A percentile compares a stretch with the other conserved stretches of the same genome.
Evolutionary conservation across 2,113 vertebrate species (phyloP).

Genomic region (Pteruthius melanotis): DNA sequence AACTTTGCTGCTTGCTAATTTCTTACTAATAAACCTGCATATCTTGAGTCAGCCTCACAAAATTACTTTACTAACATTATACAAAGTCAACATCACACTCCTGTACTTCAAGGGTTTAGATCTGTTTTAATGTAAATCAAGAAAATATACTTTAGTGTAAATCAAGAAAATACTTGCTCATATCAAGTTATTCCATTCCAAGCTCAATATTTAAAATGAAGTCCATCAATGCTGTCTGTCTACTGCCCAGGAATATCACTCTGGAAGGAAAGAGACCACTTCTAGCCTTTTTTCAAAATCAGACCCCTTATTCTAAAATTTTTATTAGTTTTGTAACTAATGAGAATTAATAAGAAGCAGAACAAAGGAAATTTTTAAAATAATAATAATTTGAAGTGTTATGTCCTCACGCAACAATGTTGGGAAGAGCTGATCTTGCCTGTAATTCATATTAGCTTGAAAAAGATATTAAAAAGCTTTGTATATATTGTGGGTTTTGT

Average conservation of each 20-base stretch:
- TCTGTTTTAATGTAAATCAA: not conserved
- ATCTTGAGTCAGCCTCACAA: not conserved
- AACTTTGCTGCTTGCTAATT: not conserved
- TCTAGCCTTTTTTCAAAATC: not conserved
- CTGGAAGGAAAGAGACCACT: not conserved
- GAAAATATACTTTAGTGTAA: not conserved
- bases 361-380: not conserved
- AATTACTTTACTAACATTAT: not conserved
- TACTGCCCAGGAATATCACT: not conserved
- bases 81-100: not conserved
- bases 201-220: not conserved
- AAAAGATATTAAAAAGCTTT: not conserved
- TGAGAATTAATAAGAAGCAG: not conserved
- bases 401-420: not conserved
- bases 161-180: not conserved
- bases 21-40: not conserved
- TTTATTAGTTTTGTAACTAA: not conserved
- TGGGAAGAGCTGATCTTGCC: not conserved
- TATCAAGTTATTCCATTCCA: not conserved
- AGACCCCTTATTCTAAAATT: not conserved
- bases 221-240: not conserved
- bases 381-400: not conserved
- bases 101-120: not conserved
- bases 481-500: not conserved
- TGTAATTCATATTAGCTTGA: not conserved